Evolutionary conservation across 2,113 vertebrate species (phyloP).

Genomic region (Calonectris borealis): DNA sequence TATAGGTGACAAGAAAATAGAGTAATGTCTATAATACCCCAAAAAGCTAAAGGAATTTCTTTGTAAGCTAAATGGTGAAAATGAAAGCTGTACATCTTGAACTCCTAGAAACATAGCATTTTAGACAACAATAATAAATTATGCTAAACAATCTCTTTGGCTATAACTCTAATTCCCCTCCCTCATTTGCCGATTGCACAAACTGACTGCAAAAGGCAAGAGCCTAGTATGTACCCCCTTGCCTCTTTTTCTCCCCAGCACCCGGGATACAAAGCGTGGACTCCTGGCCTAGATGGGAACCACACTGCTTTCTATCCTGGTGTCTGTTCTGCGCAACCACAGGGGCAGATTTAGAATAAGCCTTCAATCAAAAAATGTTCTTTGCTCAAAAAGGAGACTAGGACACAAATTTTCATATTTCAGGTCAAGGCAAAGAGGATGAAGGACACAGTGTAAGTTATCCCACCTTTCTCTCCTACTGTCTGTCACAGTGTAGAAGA

Average conservation of each 20-base stretch:
- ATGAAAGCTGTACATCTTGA: not conserved
- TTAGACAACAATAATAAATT: not conserved
- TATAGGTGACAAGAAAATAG: not conserved
- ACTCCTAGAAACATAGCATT: not conserved
- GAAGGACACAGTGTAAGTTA: not conserved
- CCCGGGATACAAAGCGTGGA: not conserved
- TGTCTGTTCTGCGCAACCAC: not conserved
- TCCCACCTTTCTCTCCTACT: not conserved
- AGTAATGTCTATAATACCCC: not conserved
- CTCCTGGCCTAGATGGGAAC: not conserved
- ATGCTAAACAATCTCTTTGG: not conserved
- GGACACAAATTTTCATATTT: not conserved
- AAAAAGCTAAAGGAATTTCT: not conserved
- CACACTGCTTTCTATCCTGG: accelerated
- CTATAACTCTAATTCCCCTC: not conserved
- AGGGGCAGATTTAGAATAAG: not conserved
- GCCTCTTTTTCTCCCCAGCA: not conserved
- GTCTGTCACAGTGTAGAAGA: not conserved
- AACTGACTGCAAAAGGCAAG: not conserved
- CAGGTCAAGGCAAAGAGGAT: not conserved
- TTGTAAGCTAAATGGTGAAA: not conserved
- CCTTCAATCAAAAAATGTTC: not conserved
- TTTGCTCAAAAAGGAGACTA: not conserved
- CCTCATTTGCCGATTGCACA: not conserved
- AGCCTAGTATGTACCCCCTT: too few relatives aligned